Base-by-base conservation (phyloP, 2,888 invertebrate species). In the Diplazon laetatorius region DNA sequence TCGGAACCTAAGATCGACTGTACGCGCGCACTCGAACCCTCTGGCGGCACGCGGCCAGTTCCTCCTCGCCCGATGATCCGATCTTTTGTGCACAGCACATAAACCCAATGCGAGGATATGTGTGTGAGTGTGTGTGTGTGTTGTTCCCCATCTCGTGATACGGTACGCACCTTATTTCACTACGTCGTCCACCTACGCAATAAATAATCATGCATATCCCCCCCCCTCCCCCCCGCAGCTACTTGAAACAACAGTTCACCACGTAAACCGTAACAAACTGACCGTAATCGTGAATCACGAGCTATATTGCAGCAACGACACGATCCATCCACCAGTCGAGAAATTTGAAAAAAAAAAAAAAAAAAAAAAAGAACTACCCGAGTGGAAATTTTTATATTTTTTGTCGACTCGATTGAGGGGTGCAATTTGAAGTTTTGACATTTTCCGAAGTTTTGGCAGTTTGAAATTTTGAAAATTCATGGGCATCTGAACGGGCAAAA, bases 121-220 rank as follows among this genome's bases (percentile, higher is more conserved):
- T 39, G n/a, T 16, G 1, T 37, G 16, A 25, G n/a, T n/a, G n/a
- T 18, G 18, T 18, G 37, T 46, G 44, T 46, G 2, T 25, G 30
- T 12, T 62, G 62, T 62, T 48, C 18, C 42, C 68, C 9, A 12
- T n/a, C 14, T 16, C n/a, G 6, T 39, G n/a, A 55, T n/a, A 55
- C 6, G 16, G n/a, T 12, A 35, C 25, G 3, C 50, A 10, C 30
- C 2, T 30, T 30, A 30, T 16, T 16, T 16, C n/a, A n/a, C n/a
- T 37, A 16, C 18, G 46, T 57, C 37, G 46, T 69, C 46, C 74
- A 78, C 84, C 80, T 82, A 85, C 30, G 30, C 84, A 85, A 85
- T 85, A 84, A 86, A 85, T 87, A 86, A 86, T 86, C 85, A 86
- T 82, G 84, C 83, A 80, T 86, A 86, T 86, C 86, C 82, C 37